Conservation (phyloP, 2,888 invertebrate species). For the Lasiommata megera region DNA sequence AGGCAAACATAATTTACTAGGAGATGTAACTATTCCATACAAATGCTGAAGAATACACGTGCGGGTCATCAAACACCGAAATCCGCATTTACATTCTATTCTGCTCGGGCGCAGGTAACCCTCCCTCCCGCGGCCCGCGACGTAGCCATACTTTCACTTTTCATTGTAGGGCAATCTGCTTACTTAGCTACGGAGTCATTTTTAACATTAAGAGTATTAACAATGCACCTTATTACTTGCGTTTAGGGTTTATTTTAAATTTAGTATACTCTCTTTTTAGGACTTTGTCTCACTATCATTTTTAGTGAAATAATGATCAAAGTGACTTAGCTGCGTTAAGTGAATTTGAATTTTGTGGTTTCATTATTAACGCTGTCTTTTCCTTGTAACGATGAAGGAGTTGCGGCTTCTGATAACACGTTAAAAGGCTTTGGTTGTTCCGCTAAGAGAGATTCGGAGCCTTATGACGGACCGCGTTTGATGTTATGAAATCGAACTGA, state of each 20-base stretch:
- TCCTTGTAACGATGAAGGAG: conserved; percentile 16
- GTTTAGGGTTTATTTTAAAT: conserved; percentile 29
- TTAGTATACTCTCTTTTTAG: conserved; percentile 22
- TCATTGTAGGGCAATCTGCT: conserved; percentile 70
- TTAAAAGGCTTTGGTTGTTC: conserved; percentile 44
- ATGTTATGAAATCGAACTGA: conserved; percentile 74
- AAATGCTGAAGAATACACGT: conserved; percentile 26
- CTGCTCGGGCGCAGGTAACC: conserved; percentile 58
- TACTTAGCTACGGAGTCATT: conserved; percentile 42
- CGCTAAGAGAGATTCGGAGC: conserved; percentile 73
- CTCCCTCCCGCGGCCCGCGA: conserved; percentile 43
- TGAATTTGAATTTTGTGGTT: conserved; percentile 30
- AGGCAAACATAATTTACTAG: conserved; percentile 28
- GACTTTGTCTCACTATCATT: conserved; percentile 46
- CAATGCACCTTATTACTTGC: conserved; percentile 20
- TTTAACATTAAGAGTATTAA: conserved; percentile 10
- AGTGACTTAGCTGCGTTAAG: conserved; percentile 37
- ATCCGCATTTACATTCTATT: conserved; percentile 65
- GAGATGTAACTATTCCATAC: conserved; percentile 21
- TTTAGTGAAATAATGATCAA: conserved; percentile 53
- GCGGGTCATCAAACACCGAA: conserved; percentile 69
- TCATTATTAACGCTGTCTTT: conserved; percentile 36
- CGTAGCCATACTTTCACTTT: conserved; percentile 74
- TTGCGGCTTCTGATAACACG: conserved; percentile 40
- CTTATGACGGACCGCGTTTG: conserved; percentile 64